Percentiles rank a stretch among this genome's conserved stretches.
These are phyloP conservation scores for Ptyas mucosa DNA, from an alignment of 2,113 vertebrate species.

Conservation along the genomic window DNA sequence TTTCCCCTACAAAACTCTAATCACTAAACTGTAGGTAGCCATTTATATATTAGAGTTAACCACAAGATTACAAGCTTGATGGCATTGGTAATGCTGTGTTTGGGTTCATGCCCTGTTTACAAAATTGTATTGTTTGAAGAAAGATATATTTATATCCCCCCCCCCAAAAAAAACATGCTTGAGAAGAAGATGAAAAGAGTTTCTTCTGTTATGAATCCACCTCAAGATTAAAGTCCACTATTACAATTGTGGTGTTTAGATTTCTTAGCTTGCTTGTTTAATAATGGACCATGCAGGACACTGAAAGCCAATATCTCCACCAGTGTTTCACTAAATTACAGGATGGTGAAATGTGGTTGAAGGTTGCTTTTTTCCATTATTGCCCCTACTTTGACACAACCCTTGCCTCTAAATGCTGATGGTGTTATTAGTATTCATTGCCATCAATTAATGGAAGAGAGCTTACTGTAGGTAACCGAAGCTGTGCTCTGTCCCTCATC, in stretches of 20 bases:
- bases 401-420: conserved; percentile 13
- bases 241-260: background rate
- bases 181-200: background rate
- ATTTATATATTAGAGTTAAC: background rate
- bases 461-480: conserved; percentile 5
- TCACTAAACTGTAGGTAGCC: background rate
- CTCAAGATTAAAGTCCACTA: background rate
- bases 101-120: conserved; percentile 1
- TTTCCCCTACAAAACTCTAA: background rate
- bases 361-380: background rate
- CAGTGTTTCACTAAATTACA: background rate
- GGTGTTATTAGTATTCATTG: conserved; percentile 27
- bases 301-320: background rate
- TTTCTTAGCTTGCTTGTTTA: background rate
- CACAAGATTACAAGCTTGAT: background rate
- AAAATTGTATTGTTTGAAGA: conserved; percentile 4
- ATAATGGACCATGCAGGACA: background rate
- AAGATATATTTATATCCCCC: background rate
- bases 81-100: conserved; percentile 6
- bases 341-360: conserved; percentile 2
- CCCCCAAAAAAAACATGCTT: background rate
- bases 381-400: background rate
- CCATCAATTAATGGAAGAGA: conserved; percentile 14
- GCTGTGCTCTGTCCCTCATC: background rate
- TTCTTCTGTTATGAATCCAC: background rate